A percentile compares a stretch with the other conserved stretches of the same genome.
Conservation (phyloP, 2,888 invertebrate species). For the Leptinotarsa haldemani region DNA sequence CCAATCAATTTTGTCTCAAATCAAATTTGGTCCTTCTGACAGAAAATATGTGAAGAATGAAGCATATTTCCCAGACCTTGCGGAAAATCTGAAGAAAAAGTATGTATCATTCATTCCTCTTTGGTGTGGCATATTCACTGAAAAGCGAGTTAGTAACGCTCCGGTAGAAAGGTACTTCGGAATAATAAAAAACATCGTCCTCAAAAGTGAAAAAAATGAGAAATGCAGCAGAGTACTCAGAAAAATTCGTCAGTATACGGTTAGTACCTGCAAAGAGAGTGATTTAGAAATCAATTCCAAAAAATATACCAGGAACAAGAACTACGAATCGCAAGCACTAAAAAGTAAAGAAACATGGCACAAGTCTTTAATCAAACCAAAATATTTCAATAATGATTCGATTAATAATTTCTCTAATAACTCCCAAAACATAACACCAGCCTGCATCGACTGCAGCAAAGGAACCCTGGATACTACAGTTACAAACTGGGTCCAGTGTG, state of each 20-base stretch:
- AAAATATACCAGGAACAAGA: not conserved
- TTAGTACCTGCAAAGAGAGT: slow-evolving; percentile 3
- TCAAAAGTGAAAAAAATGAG: not conserved
- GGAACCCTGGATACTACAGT: not conserved
- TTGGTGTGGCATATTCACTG: not conserved
- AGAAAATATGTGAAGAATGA: not conserved
- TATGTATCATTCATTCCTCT: not conserved
- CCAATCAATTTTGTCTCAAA: not conserved
- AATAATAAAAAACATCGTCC: not conserved
- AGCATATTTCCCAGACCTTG: not conserved
- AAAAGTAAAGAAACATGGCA: slow-evolving; percentile 3
- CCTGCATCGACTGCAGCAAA: slow-evolving; percentile 4
- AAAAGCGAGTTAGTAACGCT: not conserved
- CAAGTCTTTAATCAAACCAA: slow-evolving; percentile 1
- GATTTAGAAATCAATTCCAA: not conserved
- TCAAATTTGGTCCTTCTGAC: not conserved
- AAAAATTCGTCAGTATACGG: not conserved
- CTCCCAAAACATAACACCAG: not conserved
- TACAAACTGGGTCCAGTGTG: slow-evolving; percentile 6
- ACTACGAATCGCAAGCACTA: not conserved
- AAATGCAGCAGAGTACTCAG: slow-evolving; percentile 9
- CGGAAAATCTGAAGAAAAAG: not conserved
- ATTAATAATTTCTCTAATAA: not conserved
- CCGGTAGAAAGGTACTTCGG: slow-evolving; percentile 3
- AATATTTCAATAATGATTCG: slow-evolving; percentile 8